A percentile compares a stretch with the other conserved stretches of the same genome.
phyloP scores from a whole-genome alignment of 2,888 invertebrate species.

The Muscina levida region DNA sequence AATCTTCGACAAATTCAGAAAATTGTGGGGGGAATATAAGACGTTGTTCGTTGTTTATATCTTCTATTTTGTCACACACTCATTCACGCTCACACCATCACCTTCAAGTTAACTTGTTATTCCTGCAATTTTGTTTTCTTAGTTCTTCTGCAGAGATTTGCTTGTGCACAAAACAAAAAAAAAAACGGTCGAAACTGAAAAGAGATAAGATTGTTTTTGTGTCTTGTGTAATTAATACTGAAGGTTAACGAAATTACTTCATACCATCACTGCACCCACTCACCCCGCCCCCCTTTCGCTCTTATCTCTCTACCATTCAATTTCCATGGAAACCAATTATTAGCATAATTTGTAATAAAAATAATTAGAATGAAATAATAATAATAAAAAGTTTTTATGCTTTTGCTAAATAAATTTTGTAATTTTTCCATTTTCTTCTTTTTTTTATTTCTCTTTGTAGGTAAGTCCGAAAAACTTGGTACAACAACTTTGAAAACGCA shows the following conservation, averaged over 20 bases:
- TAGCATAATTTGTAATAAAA: conserved; percentile 34
- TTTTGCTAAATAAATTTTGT: conserved; percentile 10
- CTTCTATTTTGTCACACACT: not conserved
- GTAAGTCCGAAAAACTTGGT: conserved; percentile 45
- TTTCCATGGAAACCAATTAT: not conserved
- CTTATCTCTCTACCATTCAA: not conserved
- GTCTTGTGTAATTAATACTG: conserved; percentile 8
- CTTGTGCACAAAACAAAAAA: not conserved
- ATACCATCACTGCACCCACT: not conserved
- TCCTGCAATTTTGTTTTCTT: not conserved
- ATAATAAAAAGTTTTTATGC: conserved; percentile 30
- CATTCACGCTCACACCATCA: conserved; percentile 17
- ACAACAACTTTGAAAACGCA: conserved; percentile 7
- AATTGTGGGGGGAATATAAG: not conserved
- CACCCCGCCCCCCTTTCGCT: not conserved
- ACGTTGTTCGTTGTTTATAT: not conserved
- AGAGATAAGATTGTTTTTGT: not conserved
- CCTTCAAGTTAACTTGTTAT: not conserved
- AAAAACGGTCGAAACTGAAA: not conserved
- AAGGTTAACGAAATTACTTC: not conserved
- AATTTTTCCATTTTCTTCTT: not conserved
- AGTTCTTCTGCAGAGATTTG: conserved; percentile 3
- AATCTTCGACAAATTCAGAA: not conserved
- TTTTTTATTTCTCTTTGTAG: conserved; percentile 46
- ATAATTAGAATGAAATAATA: conserved; percentile 35